Conservation (phyloP, 2,797 vertebrate species). For the Melanotaenia pygmaea region DNA sequence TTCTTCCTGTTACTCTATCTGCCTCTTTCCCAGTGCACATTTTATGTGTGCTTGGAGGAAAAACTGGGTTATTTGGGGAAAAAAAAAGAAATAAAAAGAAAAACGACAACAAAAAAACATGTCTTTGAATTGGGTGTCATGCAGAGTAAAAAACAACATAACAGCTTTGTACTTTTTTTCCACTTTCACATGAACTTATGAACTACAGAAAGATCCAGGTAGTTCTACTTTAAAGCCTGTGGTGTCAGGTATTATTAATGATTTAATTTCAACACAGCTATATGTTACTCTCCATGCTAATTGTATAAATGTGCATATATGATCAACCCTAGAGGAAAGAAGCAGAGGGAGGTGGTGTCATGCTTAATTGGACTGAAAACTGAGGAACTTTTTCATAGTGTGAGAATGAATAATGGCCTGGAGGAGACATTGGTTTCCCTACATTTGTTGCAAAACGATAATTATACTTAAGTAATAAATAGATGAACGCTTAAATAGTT, state of each 20-base stretch:
- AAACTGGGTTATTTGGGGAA: background rate
- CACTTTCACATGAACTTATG: background rate
- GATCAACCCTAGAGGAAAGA: background rate
- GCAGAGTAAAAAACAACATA: background rate
- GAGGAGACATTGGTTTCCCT: background rate
- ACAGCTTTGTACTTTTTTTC: background rate
- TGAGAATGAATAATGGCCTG: background rate
- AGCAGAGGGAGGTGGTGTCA: background rate
- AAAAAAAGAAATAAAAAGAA: background rate
- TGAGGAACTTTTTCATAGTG: background rate
- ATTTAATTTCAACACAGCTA: slow-evolving; percentile 3
- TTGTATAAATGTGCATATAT: slow-evolving; percentile 10
- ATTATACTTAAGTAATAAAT: background rate
- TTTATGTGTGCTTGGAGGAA: slow-evolving; percentile 3
- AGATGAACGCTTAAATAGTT: background rate
- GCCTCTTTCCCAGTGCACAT: slow-evolving; percentile 10
- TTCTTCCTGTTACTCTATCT: slow-evolving; percentile 2
- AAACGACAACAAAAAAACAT: background rate
- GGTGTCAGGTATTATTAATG: slow-evolving; percentile 5
- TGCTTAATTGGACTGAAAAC: slow-evolving; percentile 16
- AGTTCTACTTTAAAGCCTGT: background rate
- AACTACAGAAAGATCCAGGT: background rate
- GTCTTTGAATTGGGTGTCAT: background rate
- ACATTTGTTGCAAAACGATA: background rate
- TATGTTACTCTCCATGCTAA: slow-evolving; percentile 4